Base-by-base conservation (phyloP, 2,888 invertebrate species). In the Seira ritae region DNA sequence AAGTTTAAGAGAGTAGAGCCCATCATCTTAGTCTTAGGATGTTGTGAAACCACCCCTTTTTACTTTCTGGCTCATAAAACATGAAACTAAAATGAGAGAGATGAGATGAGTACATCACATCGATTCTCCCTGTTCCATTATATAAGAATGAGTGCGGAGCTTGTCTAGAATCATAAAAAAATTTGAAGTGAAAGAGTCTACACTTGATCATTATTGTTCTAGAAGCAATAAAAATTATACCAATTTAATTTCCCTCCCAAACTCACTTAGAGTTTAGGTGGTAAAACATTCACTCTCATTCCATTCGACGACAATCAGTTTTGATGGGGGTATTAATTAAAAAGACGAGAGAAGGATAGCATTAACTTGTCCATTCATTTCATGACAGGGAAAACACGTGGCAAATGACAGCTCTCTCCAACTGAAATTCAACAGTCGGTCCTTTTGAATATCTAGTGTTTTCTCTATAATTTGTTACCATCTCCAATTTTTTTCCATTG, bases 181-280 rank as follows among this genome's bases (percentile, higher is more conserved):
- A n/a, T n/a, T n/a, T 75, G 22, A 75, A 75, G 46, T 67, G 46
- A 65, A 75, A 50, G 46, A 66, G 67, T 75, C 17, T 24, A 23
- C 75, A 75, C 67, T 50, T 67, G 50, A 67, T 46, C 75, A 66
- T 74, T 74, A 74, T 67, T 20, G 31, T 67, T 67, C 37, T 17
- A 67, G 22, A 42, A 31, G 75, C 17, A 66, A 75, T 75, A 75
- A 75, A 75, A 75, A 22, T 67, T 23, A 75, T 67, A 50, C 75
- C 75, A 75, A 75, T 75, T 67, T 75, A 6, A 75, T n/a, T n/a
- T n/a, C n/a, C n/a, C n/a, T n/a, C n/a, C 67, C 19, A 31, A 67
- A 67, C 42, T 46, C 31, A 22, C 72, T 60, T 72, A 24, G n/a
- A n/a, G n/a, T n/a, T 72, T 72, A 60, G 60, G 24, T 72, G 62